A percentile compares a stretch with the other conserved stretches of the same genome.
Evolutionary conservation across 2,113 vertebrate genomes (phyloP).

Genomic region (Chaetodon auriga): DNA sequence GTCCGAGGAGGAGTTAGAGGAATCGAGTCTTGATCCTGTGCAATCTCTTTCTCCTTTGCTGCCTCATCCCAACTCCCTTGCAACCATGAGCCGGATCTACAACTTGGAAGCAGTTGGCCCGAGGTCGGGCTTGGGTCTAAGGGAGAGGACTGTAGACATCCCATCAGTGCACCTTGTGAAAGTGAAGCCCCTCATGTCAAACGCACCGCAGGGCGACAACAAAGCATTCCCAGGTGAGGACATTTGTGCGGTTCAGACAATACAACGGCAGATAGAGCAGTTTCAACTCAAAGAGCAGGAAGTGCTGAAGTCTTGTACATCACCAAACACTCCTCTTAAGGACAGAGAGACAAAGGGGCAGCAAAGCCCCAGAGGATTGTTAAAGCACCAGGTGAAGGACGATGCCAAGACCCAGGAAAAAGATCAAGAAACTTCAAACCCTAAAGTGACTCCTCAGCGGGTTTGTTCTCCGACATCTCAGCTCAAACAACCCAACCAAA

Average conservation of each 20-base stretch:
- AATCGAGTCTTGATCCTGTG: constrained; percentile 54
- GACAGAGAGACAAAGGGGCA: constrained; percentile 46
- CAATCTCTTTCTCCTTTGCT: constrained; percentile 66
- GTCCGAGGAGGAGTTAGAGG: constrained; percentile 53
- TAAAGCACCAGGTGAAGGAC: constrained; percentile 40
- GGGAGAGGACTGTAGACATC: constrained; percentile 72
- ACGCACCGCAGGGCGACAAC: constrained; percentile 55
- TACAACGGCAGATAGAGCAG: constrained; percentile 77
- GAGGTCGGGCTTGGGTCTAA: constrained; percentile 74
- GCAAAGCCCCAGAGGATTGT: constrained; percentile 54
- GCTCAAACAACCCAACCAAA: constrained; percentile 50
- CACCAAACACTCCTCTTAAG: constrained; percentile 18
- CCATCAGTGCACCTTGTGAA: constrained; percentile 74
- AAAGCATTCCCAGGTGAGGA: constrained; percentile 53
- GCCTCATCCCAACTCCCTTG: constrained; percentile 62
- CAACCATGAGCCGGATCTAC: constrained; percentile 85
- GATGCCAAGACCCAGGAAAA: constrained; percentile 42
- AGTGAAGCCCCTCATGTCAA: constrained; percentile 68
- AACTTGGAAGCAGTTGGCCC: constrained; percentile 80
- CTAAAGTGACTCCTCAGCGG: constrained; percentile 49
- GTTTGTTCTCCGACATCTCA: constrained; percentile 51
- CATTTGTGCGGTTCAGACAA: constrained; percentile 52
- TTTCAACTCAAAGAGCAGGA: constrained; percentile 81
- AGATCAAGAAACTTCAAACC: constrained; percentile 43
- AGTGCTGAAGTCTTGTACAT: constrained; percentile 35